These are phyloP conservation scores for Brachionus sp. DNA, from an alignment of 1,140 invertebrate species.

Conservation along the genomic window DNA sequence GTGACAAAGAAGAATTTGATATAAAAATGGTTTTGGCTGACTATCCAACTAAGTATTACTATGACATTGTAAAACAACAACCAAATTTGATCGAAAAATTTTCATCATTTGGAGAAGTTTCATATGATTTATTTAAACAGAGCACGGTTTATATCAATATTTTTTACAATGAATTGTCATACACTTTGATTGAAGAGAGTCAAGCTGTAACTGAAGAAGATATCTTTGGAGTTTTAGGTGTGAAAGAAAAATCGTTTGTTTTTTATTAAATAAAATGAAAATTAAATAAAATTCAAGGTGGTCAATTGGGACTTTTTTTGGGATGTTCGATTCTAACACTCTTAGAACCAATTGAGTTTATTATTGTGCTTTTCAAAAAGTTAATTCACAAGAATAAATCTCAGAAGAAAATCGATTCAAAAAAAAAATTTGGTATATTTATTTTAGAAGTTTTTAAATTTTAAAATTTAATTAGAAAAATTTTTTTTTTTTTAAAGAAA, in stretches of 20 bases:
- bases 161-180: not conserved
- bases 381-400: not conserved
- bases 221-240: not conserved
- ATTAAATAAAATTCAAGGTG: not conserved
- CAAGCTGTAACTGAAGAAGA: not conserved
- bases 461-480: no score
- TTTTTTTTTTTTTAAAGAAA: no score
- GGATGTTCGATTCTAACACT: constrained; percentile 5
- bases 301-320: constrained; percentile 26
- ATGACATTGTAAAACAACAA: not conserved
- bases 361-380: not conserved
- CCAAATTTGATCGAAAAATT: constrained; percentile 3
- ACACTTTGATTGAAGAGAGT: constrained; percentile 4
- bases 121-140: not conserved
- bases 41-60: constrained; percentile 21
- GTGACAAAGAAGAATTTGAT: not conserved
- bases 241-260: not conserved
- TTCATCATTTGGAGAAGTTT: not conserved
- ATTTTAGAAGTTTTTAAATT: not conserved
- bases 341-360: constrained; percentile 10
- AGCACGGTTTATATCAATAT: not conserved
- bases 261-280: not conserved
- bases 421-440: not conserved
- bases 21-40: not conserved
- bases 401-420: not conserved